Conservation (phyloP, 1,140 invertebrate genomes). For the Hyles vespertilio region DNA sequence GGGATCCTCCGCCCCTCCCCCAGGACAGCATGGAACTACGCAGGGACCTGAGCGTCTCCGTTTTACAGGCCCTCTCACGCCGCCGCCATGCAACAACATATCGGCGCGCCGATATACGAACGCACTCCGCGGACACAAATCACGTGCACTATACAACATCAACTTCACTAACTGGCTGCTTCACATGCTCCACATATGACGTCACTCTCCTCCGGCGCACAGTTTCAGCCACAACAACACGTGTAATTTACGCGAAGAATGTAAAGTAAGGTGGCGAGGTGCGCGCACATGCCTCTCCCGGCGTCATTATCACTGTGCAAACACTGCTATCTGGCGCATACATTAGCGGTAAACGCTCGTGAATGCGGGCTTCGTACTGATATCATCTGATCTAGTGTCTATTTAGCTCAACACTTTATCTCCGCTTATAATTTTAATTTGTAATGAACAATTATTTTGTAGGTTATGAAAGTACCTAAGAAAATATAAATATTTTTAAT, state of each 20-base stretch:
- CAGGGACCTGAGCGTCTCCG: conserved; percentile 69
- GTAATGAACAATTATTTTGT: too few relatives aligned
- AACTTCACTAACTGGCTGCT: conserved; percentile 10
- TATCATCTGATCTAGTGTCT: conserved; percentile 24
- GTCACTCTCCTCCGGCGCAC: neutral
- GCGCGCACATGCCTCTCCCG: conserved; percentile 39
- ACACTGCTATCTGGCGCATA: conserved; percentile 54
- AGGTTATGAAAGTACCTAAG: too few relatives aligned
- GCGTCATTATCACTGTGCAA: conserved; percentile 57
- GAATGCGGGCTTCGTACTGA: conserved; percentile 33
- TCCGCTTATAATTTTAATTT: too few relatives aligned
- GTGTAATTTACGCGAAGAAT: conserved; percentile 37
- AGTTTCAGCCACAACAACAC: conserved; percentile 19
- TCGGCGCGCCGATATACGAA: conserved; percentile 47
- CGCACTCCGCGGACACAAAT: conserved; percentile 33
- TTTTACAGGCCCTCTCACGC: conserved; percentile 59
- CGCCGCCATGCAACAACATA: conserved; percentile 65
- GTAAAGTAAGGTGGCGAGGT: conserved; percentile 17
- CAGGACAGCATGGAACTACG: conserved; percentile 67
- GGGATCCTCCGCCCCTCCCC: conserved; percentile 39
- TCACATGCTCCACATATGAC: neutral
- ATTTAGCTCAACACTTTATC: too few relatives aligned
- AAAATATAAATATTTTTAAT: too few relatives aligned
- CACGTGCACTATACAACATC: conserved; percentile 39
- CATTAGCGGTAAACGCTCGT: conserved; percentile 36